Evolutionary conservation across 2,888 invertebrate species (phyloP).

Genomic region (Bursaphelenchus okinawaensis): DNA sequence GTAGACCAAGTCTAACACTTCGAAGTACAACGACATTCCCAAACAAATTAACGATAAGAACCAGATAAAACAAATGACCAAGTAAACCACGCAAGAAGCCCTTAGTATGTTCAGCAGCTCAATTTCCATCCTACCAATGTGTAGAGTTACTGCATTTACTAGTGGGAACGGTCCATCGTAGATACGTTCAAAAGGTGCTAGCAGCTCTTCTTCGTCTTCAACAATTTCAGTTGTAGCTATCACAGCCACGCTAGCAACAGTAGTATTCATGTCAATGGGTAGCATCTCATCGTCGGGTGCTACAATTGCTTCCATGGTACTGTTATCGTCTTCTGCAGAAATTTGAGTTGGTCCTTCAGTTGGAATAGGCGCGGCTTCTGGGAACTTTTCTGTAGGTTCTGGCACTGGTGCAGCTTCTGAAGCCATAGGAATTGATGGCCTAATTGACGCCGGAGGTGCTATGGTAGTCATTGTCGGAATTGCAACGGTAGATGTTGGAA

Average conservation of each 20-base stretch:
- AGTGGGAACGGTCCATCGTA: conserved; percentile 33
- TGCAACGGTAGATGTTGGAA: too few relatives aligned
- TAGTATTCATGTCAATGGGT: background rate
- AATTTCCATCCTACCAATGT: conserved; percentile 24
- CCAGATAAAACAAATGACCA: conserved; percentile 38
- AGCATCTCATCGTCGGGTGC: background rate
- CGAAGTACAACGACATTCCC: conserved; percentile 39
- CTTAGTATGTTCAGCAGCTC: conserved; percentile 46
- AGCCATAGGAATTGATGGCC: too few relatives aligned
- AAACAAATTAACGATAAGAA: conserved; percentile 37
- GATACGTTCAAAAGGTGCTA: conserved; percentile 1
- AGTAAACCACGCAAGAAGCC: conserved; percentile 45
- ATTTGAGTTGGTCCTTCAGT: too few relatives aligned
- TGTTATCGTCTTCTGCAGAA: too few relatives aligned
- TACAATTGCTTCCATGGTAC: too few relatives aligned
- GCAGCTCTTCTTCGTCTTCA: background rate
- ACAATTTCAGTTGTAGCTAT: background rate
- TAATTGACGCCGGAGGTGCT: too few relatives aligned
- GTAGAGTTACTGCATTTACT: conserved; percentile 6
- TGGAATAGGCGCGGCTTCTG: too few relatives aligned
- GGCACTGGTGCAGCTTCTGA: too few relatives aligned
- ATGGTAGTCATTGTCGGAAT: too few relatives aligned
- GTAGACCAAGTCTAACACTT: conserved; percentile 42
- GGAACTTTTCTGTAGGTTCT: too few relatives aligned
- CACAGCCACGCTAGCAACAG: background rate